These are phyloP conservation scores for Labeo catla DNA, from an alignment of 2,113 vertebrate species.

Conservation along the genomic window DNA sequence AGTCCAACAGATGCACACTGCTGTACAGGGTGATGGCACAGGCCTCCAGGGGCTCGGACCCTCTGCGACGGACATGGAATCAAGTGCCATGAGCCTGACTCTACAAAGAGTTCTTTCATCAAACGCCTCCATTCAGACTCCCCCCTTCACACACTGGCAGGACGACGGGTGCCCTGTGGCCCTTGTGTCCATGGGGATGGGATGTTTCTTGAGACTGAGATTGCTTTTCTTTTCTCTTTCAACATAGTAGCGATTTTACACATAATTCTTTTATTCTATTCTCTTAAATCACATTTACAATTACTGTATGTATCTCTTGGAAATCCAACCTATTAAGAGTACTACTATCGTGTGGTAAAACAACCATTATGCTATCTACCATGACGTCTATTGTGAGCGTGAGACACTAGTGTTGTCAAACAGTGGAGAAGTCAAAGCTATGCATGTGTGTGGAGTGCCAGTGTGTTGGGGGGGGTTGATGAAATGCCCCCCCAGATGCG, in stretches of 20 bases:
- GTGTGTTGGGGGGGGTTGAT: conserved; percentile 79
- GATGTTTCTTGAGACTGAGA: background rate
- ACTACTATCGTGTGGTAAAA: too few relatives aligned
- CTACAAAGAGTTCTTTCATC: conserved; percentile 79
- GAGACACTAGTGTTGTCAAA: background rate
- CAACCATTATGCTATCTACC: background rate
- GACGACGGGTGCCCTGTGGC: conserved; percentile 59
- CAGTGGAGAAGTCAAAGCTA: background rate
- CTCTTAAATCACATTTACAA: background rate
- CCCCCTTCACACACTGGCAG: conserved; percentile 77
- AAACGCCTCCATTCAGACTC: conserved; percentile 73
- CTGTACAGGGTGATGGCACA: conserved; percentile 75
- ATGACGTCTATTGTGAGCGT: background rate
- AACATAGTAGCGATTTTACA: background rate
- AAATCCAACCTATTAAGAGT: background rate
- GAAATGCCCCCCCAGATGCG: conserved; percentile 77
- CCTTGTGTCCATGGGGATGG: conserved; percentile 58
- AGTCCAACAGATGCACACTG: conserved; percentile 75
- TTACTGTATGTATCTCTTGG: background rate
- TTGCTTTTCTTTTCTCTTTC: background rate
- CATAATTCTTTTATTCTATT: background rate
- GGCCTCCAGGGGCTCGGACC: conserved; percentile 62
- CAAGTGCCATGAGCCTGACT: conserved; percentile 77
- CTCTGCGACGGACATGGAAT: conserved; percentile 61
- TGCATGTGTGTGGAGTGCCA: conserved; percentile 63